These are phyloP conservation scores for Chaenocephalus aceratus DNA, from an alignment of 2,113 vertebrate species.

Conservation along the genomic window DNA sequence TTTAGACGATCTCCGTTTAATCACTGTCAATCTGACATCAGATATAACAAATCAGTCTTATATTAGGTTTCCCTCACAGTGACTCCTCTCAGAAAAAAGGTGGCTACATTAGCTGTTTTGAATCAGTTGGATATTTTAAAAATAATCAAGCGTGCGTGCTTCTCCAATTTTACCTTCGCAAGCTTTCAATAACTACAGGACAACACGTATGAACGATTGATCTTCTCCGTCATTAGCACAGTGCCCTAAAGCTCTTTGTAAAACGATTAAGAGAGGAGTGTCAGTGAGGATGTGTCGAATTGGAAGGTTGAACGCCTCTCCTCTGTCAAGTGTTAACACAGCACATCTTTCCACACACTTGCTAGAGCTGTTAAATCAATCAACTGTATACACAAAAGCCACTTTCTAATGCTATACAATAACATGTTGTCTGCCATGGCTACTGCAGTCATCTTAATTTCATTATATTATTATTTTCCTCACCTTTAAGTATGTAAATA, in stretches of 20 bases:
- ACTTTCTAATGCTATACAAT: neutral
- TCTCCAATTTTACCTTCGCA: too few species aligned
- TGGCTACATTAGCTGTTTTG: too few species aligned
- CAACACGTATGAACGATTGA: neutral
- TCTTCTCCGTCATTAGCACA: neutral
- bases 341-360: neutral
- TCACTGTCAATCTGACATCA: too few species aligned
- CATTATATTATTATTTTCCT: too few species aligned
- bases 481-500: too few species aligned
- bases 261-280: constrained; percentile 26
- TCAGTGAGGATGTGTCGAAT: constrained; percentile 17
- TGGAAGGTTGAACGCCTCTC: neutral
- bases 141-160: too few species aligned
- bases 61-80: too few species aligned
- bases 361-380: neutral
- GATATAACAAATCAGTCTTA: too few species aligned
- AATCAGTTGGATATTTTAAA: too few species aligned
- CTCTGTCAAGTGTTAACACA: neutral
- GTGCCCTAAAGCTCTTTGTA: constrained; percentile 5
- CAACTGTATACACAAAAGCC: neutral
- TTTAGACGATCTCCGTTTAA: too few species aligned
- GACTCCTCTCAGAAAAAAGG: too few species aligned
- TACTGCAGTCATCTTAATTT: neutral
- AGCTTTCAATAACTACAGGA: neutral
- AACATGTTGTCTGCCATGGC: neutral